Evolutionary conservation across 2,888 invertebrate species (phyloP), one percentile per base, ranked within the genome.

Genomic region (Pachliopta kotzebuea): DNA sequence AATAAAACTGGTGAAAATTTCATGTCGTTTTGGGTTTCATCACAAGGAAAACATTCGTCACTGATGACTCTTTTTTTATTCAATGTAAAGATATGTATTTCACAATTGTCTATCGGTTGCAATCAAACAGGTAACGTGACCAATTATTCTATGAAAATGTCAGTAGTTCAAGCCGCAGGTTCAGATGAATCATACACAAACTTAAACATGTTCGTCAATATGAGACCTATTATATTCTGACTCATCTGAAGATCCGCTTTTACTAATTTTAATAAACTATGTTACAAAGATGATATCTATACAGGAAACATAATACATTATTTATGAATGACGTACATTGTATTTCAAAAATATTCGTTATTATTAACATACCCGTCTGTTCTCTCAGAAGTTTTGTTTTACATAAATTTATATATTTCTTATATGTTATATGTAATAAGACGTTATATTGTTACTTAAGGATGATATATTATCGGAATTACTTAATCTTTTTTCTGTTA

Each of bases 191-290:
- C 69, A 69, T 60, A 64, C 50, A 52, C 55, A 37, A 37, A 37
- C 37, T 63, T 66, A 66, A 62, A 50, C 63, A 58, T 62, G 26
- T 52, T 64, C 67, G 37, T 63, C 65, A 65, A 65, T 63, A 49
- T 42, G 49, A 53, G 53, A 52, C 37, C 49, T 58, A 42, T 26
- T 21, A 24, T 49, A 37, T 23, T 56, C 24, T 69, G 69, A 67
- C 37, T 69, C 69, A 69, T 23, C 14, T 9, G 64, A 64, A 64
- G 63, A 66, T 69, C 69, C 67, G 67, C 65, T 57, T 64, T 54
- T 58, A 61, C 67, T 63, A 57, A 67, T 68, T 67, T 67, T 62
- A 54, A 63, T 67, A 54, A 61, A 58, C 56, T 54, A 58, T 61
- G 45, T 53, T 52, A 23, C 60, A 31, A 49, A 62, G 63, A 66